phyloP scores from a whole-genome alignment of 2,888 invertebrate species.

The Boloria selene region DNA sequence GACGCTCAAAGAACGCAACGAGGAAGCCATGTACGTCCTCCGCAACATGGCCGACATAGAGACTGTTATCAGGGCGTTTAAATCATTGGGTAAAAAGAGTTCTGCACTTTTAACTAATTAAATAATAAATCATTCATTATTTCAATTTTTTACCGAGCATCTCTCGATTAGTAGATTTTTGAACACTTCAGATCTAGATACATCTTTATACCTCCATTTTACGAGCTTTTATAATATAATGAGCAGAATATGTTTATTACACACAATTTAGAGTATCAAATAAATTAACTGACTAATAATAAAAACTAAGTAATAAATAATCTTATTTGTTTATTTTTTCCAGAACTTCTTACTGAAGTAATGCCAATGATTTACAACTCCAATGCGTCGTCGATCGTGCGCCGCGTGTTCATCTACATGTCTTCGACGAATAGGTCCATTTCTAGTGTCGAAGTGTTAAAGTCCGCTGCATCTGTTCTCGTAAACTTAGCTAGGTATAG shows the following conservation, averaged over 20 bases:
- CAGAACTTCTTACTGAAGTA: slow-evolving; percentile 73
- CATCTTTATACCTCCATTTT: too few relatives aligned
- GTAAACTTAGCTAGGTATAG: slow-evolving; percentile 86
- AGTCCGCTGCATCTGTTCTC: slow-evolving; percentile 81
- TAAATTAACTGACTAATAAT: too few relatives aligned
- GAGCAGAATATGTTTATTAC: too few relatives aligned
- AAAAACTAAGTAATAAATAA: too few relatives aligned
- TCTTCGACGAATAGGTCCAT: slow-evolving; percentile 81
- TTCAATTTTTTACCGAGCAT: too few relatives aligned
- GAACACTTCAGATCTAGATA: too few relatives aligned
- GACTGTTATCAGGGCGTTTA: slow-evolving; percentile 68
- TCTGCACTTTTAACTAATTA: too few relatives aligned
- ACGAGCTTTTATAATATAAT: too few relatives aligned
- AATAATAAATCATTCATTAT: too few relatives aligned
- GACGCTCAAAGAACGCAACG: slow-evolving; percentile 65
- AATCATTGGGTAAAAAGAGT: slow-evolving; percentile 60
- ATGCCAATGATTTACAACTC: slow-evolving; percentile 71
- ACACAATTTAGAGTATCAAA: too few relatives aligned
- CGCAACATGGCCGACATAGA: slow-evolving; percentile 62
- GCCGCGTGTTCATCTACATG: slow-evolving; percentile 69
- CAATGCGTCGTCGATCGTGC: slow-evolving; percentile 60
- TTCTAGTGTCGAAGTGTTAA: slow-evolving; percentile 82
- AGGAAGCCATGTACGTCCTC: slow-evolving; percentile 70
- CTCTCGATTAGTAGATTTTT: too few relatives aligned
- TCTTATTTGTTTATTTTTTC: too few relatives aligned